Evolutionary conservation across 2,888 invertebrate species (phyloP).

Genomic region (Lasioglossum malachurum): DNA sequence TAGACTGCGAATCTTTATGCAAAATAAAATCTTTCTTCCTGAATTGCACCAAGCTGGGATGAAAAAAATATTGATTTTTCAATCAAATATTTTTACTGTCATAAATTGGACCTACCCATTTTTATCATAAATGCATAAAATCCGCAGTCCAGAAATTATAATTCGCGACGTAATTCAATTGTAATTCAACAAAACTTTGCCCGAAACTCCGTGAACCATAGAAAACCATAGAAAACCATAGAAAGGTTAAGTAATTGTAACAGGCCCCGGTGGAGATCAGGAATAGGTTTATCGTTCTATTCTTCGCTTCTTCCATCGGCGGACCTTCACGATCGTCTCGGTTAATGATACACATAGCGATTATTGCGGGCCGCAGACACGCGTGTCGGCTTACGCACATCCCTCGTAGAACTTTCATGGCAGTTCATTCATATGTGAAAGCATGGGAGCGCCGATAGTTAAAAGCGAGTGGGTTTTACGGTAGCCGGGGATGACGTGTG

Average conservation of each 20-base stretch:
- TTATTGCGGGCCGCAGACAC: conserved; percentile 35
- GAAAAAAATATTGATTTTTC: too few relatives aligned
- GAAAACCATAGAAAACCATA: background rate
- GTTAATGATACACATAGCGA: conserved; percentile 25
- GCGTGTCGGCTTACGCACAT: conserved; percentile 59
- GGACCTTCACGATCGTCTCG: background rate
- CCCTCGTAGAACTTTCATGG: conserved; percentile 61
- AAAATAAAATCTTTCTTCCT: too few relatives aligned
- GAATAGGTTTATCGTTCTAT: conserved; percentile 30
- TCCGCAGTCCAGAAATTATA: too few relatives aligned
- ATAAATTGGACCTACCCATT: too few relatives aligned
- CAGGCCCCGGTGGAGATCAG: background rate
- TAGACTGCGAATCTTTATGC: too few relatives aligned
- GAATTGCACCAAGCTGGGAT: too few relatives aligned
- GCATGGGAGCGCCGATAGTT: conserved; percentile 62
- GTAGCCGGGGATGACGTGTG: conserved; percentile 62
- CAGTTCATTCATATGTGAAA: conserved; percentile 60
- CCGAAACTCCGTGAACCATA: background rate
- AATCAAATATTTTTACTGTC: too few relatives aligned
- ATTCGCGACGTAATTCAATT: too few relatives aligned
- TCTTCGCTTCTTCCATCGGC: background rate
- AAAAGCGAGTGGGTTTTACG: conserved; percentile 65
- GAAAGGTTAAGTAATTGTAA: background rate
- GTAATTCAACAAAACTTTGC: too few relatives aligned
- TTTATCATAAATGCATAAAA: too few relatives aligned